These are phyloP conservation scores for Platysternon megacephalum DNA, from an alignment of 2,113 vertebrate genomes.

Conservation along the genomic window DNA sequence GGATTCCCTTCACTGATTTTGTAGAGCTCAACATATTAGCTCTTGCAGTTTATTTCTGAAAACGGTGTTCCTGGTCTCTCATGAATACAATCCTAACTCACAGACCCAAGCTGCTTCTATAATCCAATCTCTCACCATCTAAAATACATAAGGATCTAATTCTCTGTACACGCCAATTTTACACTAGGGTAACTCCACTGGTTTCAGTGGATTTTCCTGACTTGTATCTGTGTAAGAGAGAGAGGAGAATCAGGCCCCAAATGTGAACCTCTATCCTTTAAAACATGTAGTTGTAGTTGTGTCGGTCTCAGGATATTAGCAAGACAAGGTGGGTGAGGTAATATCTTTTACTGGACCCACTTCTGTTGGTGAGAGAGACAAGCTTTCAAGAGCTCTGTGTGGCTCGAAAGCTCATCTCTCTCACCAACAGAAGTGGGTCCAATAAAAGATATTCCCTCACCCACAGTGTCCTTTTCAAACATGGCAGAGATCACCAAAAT, in stretches of 20 bases:
- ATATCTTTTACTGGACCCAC: too few species aligned
- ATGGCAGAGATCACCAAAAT: not conserved
- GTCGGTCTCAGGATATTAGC: too few species aligned
- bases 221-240: rapidly evolving
- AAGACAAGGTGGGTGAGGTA: too few species aligned
- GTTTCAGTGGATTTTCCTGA: not conserved
- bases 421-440: too few species aligned
- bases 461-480: not conserved
- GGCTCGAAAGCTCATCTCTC: too few species aligned
- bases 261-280: not conserved
- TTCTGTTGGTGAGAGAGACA: too few species aligned
- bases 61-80: not conserved
- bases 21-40: not conserved
- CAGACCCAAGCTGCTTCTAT: not conserved
- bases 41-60: not conserved
- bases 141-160: not conserved
- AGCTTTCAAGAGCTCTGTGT: too few species aligned
- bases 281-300: not conserved
- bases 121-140: not conserved
- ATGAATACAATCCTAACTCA: not conserved
- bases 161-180: not conserved
- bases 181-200: not conserved
- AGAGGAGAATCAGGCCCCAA: not conserved
- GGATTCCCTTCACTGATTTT: not conserved
- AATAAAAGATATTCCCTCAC: too few species aligned